phyloP scores from a whole-genome alignment of 2,888 invertebrate species.

The Notodonta dromedarius region DNA sequence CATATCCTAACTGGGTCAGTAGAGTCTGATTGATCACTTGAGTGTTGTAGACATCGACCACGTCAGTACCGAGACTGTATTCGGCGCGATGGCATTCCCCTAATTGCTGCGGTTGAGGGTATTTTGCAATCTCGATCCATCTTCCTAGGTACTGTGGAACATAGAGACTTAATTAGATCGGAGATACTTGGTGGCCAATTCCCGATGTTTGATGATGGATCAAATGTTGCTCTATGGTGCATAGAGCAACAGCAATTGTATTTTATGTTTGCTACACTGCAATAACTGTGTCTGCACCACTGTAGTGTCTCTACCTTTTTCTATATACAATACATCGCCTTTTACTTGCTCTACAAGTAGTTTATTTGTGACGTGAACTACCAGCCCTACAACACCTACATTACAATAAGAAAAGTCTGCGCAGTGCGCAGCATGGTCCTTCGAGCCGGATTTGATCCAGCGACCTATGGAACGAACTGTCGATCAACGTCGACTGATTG shows the following conservation, averaged over 20 bases:
- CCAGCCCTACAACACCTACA: too few species aligned
- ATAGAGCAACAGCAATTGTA: too few species aligned
- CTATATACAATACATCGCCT: too few species aligned
- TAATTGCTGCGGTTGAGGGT: slow-evolving; percentile 84
- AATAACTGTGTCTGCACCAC: too few species aligned
- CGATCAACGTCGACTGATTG: too few species aligned
- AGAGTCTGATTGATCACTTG: slow-evolving; percentile 68
- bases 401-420: too few species aligned
- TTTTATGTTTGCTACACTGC: too few species aligned
- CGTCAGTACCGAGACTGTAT: slow-evolving; percentile 61
- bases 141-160: slow-evolving; percentile 63
- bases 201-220: too few species aligned
- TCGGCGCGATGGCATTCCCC: slow-evolving; percentile 86
- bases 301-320: too few species aligned
- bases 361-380: too few species aligned
- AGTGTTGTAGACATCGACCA: slow-evolving; percentile 49
- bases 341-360: too few species aligned
- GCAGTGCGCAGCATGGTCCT: slow-evolving; percentile 51
- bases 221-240: too few species aligned
- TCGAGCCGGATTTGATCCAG: slow-evolving; percentile 87
- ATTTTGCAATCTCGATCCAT: slow-evolving; percentile 87
- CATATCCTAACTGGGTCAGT: slow-evolving; percentile 78
- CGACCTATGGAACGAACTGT: slow-evolving; percentile 80
- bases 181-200: neutral
- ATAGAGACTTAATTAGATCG: neutral